These are phyloP conservation scores for Polydrusus tereticollis DNA, from an alignment of 2,888 invertebrate genomes.

Conservation along the genomic window DNA sequence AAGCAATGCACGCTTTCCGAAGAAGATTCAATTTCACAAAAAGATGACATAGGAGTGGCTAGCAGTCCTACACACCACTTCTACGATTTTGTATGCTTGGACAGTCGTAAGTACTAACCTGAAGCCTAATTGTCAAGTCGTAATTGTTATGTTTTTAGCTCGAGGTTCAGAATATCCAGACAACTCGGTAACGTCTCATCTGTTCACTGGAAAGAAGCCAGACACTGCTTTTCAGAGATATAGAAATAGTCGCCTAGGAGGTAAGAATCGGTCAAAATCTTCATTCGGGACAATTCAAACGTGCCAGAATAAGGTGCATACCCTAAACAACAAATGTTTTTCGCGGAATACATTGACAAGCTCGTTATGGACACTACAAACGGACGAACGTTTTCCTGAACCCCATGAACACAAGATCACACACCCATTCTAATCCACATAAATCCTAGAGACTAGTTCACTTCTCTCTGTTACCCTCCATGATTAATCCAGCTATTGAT, in stretches of 20 bases:
- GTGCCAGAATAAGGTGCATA: no score
- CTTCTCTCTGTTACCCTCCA: no score
- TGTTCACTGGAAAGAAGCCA: conserved; percentile 83
- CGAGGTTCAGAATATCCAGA: conserved; percentile 91
- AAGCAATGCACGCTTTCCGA: conserved; percentile 90
- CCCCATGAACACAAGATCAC: no score
- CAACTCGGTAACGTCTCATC: conserved; percentile 86
- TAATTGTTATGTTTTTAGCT: conserved; percentile 71
- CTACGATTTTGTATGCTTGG: conserved; percentile 89
- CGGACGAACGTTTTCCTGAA: no score
- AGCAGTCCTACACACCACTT: conserved; percentile 89
- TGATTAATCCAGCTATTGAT: no score
- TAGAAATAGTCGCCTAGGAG: conserved; percentile 87
- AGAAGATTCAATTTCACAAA: conserved; percentile 91
- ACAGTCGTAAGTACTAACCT: conserved; percentile 82
- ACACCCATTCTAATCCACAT: no score
- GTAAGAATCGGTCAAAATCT: no score
- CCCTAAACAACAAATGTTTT: no score
- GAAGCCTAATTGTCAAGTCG: neutral
- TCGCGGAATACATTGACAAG: no score
- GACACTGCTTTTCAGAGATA: conserved; percentile 92
- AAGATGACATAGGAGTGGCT: conserved; percentile 88
- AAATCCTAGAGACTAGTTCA: no score
- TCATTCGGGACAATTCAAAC: no score
- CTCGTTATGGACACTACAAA: no score